Percentiles rank a stretch among this genome's conserved stretches.
phyloP scores from a whole-genome alignment of 92 coral and sea anemone genomes.

The Bergia sp. region DNA sequence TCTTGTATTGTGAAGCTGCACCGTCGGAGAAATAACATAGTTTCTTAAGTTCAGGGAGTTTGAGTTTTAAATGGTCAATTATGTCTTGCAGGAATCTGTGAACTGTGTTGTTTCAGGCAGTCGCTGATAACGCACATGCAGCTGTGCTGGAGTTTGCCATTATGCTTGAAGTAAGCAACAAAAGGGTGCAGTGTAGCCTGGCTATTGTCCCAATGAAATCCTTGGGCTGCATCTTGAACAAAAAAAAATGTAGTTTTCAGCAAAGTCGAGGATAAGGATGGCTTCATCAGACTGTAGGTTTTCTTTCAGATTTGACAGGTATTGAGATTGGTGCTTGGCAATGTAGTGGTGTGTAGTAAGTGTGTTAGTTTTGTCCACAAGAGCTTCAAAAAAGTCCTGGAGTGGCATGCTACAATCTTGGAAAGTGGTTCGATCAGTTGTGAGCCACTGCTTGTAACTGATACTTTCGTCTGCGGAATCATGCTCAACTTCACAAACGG shows the following conservation, averaged over 20 bases:
- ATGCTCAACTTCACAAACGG: neutral
- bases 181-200: no score
- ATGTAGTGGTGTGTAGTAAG: slow-evolving; percentile 24
- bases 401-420: slow-evolving; percentile 31
- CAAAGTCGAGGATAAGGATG: no score
- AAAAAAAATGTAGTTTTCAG: no score
- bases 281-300: no score
- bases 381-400: neutral
- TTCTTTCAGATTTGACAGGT: neutral
- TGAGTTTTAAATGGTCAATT: neutral
- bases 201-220: no score
- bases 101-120: neutral
- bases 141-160: no score
- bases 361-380: slow-evolving; percentile 20
- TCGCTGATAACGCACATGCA: no score
- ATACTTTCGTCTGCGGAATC: neutral
- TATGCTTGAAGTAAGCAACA: no score
- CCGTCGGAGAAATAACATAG: slow-evolving; percentile 12
- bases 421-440: slow-evolving; percentile 29
- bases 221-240: no score
- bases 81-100: neutral
- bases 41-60: neutral
- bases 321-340: neutral
- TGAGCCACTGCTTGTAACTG: slow-evolving; percentile 29
- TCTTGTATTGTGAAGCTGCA: slow-evolving; percentile 15